These are phyloP conservation scores for Seriola aureovittata DNA, from an alignment of 2,113 vertebrate genomes.

Conservation along the genomic window DNA sequence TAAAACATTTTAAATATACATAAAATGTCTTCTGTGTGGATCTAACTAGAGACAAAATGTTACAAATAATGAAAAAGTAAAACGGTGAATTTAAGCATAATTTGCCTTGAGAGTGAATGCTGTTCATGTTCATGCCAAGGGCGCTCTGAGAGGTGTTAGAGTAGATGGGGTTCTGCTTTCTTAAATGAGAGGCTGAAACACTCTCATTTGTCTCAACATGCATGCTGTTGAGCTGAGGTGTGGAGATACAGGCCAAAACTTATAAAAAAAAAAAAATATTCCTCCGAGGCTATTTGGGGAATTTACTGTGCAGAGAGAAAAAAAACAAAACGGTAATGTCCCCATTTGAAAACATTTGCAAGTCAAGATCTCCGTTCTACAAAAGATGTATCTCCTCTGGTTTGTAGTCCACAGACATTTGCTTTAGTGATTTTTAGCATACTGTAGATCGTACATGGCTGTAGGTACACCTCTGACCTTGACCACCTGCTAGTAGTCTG, in stretches of 20 bases:
- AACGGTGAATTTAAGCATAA: not conserved
- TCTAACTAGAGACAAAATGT: not conserved
- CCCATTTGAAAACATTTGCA: slow-evolving; percentile 38
- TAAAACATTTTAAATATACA: not conserved
- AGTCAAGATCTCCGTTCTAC: slow-evolving; percentile 18
- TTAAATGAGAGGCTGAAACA: slow-evolving; percentile 86
- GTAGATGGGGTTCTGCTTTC: slow-evolving; percentile 88
- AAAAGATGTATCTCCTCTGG: slow-evolving; percentile 56
- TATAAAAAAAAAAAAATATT: slow-evolving; percentile 1
- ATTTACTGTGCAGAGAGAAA: slow-evolving; percentile 29
- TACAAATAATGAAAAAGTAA: not conserved
- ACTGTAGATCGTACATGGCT: slow-evolving; percentile 46
- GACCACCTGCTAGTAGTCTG: slow-evolving; percentile 64
- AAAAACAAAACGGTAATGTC: not conserved
- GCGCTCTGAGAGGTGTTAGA: slow-evolving; percentile 89
- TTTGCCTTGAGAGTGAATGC: not conserved
- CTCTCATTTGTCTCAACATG: slow-evolving; percentile 92
- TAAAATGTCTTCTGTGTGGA: not conserved
- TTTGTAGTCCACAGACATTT: slow-evolving; percentile 50
- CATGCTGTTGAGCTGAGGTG: slow-evolving; percentile 94
- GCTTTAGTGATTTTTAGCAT: slow-evolving; percentile 45
- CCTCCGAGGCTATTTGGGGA: slow-evolving; percentile 24
- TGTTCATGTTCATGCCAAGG: slow-evolving; percentile 98
- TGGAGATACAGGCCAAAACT: slow-evolving; percentile 91
- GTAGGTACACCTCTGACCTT: slow-evolving; percentile 69